Evolutionary conservation across 2,113 vertebrate genomes (phyloP).

Genomic region (Callopanchax toddi): DNA sequence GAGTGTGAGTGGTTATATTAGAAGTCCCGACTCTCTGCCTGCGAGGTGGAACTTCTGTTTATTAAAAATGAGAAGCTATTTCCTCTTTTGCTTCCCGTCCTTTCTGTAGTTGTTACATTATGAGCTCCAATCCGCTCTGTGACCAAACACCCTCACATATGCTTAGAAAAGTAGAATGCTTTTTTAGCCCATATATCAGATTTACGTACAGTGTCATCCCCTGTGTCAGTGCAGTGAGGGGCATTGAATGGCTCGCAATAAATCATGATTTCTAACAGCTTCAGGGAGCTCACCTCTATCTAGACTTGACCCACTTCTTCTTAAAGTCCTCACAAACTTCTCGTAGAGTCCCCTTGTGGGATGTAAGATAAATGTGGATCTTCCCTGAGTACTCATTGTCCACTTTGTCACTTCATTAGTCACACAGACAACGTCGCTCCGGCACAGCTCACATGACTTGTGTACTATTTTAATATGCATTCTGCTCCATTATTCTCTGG

Average conservation of each 20-base stretch:
- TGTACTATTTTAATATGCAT: conserved; percentile 22
- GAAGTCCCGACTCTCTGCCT: background rate
- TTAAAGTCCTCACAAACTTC: conserved; percentile 54
- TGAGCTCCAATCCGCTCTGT: conserved; percentile 12
- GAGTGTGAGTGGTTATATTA: conserved; percentile 14
- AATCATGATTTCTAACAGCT: conserved; percentile 61
- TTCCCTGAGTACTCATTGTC: conserved; percentile 35
- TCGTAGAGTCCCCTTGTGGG: conserved; percentile 35
- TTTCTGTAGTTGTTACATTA: conserved; percentile 10
- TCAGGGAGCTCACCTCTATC: conserved; percentile 57
- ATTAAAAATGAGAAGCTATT: conserved; percentile 34
- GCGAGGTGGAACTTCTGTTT: conserved; percentile 3
- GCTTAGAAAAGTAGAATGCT: conserved; percentile 25
- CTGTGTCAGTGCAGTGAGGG: conserved; percentile 32
- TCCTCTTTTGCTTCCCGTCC: conserved; percentile 19
- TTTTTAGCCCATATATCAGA: conserved; percentile 50
- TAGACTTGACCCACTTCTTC: conserved; percentile 66
- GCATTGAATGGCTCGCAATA: conserved; percentile 52
- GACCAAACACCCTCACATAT: conserved; percentile 28
- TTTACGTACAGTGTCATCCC: conserved; percentile 58
- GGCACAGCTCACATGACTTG: background rate
- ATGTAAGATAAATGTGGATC: conserved; percentile 58
- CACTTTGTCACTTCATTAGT: conserved; percentile 43
- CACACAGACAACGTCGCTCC: background rate
- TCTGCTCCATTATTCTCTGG: background rate